Base-by-base conservation (phyloP, 2,113 vertebrate species). In the Microcebus murinus region DNA sequence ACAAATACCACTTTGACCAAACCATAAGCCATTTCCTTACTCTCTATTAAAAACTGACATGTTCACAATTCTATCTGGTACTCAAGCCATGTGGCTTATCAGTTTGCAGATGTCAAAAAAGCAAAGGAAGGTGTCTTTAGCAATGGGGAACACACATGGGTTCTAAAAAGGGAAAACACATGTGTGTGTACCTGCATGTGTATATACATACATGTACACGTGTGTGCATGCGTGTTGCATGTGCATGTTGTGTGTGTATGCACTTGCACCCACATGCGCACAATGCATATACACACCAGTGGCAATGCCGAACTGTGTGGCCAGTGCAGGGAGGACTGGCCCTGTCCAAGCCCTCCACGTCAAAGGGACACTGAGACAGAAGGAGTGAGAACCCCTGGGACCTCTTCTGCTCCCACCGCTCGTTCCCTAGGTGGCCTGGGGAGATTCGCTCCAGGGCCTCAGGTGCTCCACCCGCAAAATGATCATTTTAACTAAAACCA, bases 361-460 rank as follows among this genome's bases (percentile, higher is more conserved):
- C 1, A 1, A 36, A 36, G n/a, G 57, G 14, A 87, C 14, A 9
- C 4, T 2, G n/a, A 12, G 71, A 27, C 57, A 8, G 23, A 42
- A 17, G 34, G 3, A 2, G 11, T 13, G 52, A 42, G 59, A 8
- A 25, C 8, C 15, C 77, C 87, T 11, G 39, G 65, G 83, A n/a
- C 63, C 27, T 1, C 3, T 45, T 65, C 29, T 7, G 25, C 42
- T 13, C 89, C 9, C 7, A 21, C 18, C 31, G 1, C 21, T 1
- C 10, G 10, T 8, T 13, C 1, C 1, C 67, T 11, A 0, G 0
- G 55, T 13, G 82, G 67, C 59, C 73, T 25, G 0, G 1, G 5
- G 34, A n/a, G 9, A 34, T 8, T n/a, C 29, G 4, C n/a, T 8
- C 67, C 29, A 50, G 36, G 29, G 25, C 27, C 57, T 39, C 21